Evolutionary conservation across 2,797 vertebrate genomes (phyloP).

Genomic region (Nyctibius grandis): DNA sequence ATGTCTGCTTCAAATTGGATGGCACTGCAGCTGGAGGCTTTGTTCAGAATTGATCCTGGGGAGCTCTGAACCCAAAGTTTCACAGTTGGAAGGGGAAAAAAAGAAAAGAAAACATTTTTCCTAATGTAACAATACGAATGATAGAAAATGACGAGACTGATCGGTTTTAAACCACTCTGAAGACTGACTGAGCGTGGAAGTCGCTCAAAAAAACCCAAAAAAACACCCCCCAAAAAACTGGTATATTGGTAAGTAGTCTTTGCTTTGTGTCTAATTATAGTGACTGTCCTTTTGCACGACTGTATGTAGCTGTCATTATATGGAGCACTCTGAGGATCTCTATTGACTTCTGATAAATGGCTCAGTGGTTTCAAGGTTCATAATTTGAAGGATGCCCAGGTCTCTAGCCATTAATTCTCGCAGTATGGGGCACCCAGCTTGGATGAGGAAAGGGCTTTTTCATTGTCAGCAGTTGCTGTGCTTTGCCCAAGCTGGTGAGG

Average conservation of each 20-base stretch:
- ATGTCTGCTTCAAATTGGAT: constrained; percentile 99
- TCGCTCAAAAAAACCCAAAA: constrained; percentile 79
- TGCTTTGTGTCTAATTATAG: constrained; percentile 87
- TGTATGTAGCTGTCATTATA: constrained; percentile 85
- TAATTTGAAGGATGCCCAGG: constrained; percentile 83
- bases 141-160: constrained; percentile 95
- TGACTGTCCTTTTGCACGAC: constrained; percentile 85
- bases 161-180: constrained; percentile 92
- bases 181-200: constrained; percentile 82
- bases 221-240: constrained; percentile 72
- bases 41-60: constrained; percentile 99
- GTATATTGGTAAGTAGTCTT: constrained; percentile 92
- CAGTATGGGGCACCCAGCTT: constrained; percentile 80
- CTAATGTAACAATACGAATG: constrained; percentile 98
- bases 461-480: constrained; percentile 72
- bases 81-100: constrained; percentile 91
- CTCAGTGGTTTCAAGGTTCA: constrained; percentile 84
- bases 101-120: constrained; percentile 95
- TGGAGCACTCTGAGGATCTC: constrained; percentile 81
- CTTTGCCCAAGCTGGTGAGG: constrained; percentile 67
- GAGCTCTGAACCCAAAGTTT: constrained; percentile 97
- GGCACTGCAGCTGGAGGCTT: constrained; percentile 99
- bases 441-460: constrained; percentile 75
- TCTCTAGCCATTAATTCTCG: constrained; percentile 82
- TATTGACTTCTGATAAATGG: constrained; percentile 86